Percentiles rank a stretch among this genome's conserved stretches.
phyloP scores from a whole-genome alignment of 2,888 invertebrate species.

The Xiphydria camelus region DNA sequence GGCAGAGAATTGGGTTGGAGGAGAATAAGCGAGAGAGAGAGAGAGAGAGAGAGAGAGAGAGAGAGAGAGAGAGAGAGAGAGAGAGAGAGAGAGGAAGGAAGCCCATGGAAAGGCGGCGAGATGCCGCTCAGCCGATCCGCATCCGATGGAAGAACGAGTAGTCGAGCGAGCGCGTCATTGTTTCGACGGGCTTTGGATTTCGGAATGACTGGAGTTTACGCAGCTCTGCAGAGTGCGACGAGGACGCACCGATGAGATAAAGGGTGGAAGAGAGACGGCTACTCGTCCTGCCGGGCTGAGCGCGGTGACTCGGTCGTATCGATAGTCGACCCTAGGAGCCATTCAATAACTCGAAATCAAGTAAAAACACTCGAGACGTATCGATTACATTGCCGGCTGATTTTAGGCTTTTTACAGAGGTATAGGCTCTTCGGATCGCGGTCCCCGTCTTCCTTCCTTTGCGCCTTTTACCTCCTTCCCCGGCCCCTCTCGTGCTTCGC shows the following conservation, averaged over 20 bases:
- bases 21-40: too few species aligned
- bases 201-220: too few species aligned
- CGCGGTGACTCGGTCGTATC: conserved; percentile 10
- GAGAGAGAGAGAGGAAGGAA: conserved; percentile 19
- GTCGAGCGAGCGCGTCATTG: too few species aligned
- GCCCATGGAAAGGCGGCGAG: too few species aligned
- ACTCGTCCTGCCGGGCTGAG: neutral
- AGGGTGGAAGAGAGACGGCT: too few species aligned
- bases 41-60: conserved; percentile 9
- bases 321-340: neutral
- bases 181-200: too few species aligned
- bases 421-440: neutral
- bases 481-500: neutral
- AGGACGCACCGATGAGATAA: too few species aligned
- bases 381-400: conserved; percentile 16
- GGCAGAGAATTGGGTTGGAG: too few species aligned
- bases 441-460: conserved; percentile 1
- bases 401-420: conserved; percentile 8
- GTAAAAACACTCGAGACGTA: conserved; percentile 18
- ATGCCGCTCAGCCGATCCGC: too few species aligned
- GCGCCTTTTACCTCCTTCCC: too few species aligned
- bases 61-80: conserved; percentile 13
- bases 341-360: conserved; percentile 15
- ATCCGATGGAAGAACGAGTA: too few species aligned
- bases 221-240: too few species aligned